Conservation (phyloP, 1,140 invertebrate genomes). For the Formica selysi region DNA sequence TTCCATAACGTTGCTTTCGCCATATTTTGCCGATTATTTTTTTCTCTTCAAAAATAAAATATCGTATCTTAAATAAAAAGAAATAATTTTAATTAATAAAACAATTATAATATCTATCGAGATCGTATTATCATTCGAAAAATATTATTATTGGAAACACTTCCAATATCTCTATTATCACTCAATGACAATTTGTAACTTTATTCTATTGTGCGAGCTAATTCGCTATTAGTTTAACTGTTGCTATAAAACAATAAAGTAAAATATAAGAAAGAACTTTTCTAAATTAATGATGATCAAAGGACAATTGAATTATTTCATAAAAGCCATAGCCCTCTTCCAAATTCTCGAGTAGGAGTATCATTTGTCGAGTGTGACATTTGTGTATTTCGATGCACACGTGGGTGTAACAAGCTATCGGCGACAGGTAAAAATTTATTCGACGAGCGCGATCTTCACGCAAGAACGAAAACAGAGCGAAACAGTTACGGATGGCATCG, state of each 20-base stretch:
- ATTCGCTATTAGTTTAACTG: neutral
- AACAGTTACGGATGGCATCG: slow-evolving; percentile 73
- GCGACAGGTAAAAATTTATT: slow-evolving; percentile 72
- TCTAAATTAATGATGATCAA: neutral
- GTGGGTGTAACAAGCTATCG: slow-evolving; percentile 51
- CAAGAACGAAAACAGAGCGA: slow-evolving; percentile 38
- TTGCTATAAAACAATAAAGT: neutral
- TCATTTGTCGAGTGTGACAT: slow-evolving; percentile 23
- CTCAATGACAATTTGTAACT: neutral
- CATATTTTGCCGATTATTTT: neutral
- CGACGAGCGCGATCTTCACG: slow-evolving; percentile 51
- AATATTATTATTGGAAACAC: neutral
- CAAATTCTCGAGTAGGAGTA: neutral
- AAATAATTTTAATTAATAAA: slow-evolving; percentile 17
- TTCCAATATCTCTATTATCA: neutral
- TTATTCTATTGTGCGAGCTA: neutral
- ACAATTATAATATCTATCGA: neutral
- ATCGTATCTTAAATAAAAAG: neutral
- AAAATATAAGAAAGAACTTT: neutral
- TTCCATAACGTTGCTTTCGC: slow-evolving; percentile 18
- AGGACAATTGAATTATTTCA: neutral
- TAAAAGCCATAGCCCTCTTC: neutral
- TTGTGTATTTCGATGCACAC: slow-evolving; percentile 34
- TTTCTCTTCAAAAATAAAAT: neutral
- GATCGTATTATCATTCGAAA: neutral